These are phyloP conservation scores for Barnardius zonarius DNA, from an alignment of 2,113 vertebrate genomes.

Conservation along the genomic window DNA sequence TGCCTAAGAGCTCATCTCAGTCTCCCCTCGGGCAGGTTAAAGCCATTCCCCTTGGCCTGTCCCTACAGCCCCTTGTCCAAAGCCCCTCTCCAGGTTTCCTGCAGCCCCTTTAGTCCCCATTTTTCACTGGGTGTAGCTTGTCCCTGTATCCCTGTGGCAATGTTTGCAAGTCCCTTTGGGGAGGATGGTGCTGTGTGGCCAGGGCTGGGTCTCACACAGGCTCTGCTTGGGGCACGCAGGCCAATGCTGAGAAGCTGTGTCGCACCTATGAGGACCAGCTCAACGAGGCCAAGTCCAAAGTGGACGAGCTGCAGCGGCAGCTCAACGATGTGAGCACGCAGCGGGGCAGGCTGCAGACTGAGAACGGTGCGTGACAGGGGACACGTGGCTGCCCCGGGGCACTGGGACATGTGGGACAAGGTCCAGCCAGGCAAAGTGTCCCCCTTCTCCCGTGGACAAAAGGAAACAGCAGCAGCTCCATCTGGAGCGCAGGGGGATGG, in stretches of 20 bases:
- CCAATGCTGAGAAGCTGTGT: conserved; percentile 86
- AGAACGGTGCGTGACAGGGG: conserved; percentile 75
- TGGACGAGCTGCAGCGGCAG: conserved; percentile 88
- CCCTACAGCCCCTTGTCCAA: not conserved
- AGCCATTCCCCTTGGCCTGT: not conserved
- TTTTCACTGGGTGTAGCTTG: not conserved
- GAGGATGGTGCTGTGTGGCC: fast-evolving
- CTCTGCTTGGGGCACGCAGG: conserved; percentile 63
- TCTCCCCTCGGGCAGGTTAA: no score
- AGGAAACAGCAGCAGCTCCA: not conserved
- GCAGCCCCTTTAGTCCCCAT: not conserved
- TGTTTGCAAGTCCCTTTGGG: not conserved
- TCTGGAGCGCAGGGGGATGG: not conserved
- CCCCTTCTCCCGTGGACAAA: not conserved
- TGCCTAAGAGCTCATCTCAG: no score
- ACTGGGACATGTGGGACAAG: fast-evolving
- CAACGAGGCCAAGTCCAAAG: conserved; percentile 86
- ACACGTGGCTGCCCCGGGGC: fast-evolving
- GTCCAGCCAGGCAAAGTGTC: not conserved
- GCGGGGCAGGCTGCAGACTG: conserved; percentile 82
- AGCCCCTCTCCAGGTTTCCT: not conserved
- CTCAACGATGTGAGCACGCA: conserved; percentile 79
- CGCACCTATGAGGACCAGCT: conserved; percentile 90
- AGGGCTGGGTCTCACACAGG: not conserved
- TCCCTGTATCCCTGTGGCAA: not conserved